Conservation (phyloP, 2,797 vertebrate genomes). For the Cryptoprocta ferox region DNA sequence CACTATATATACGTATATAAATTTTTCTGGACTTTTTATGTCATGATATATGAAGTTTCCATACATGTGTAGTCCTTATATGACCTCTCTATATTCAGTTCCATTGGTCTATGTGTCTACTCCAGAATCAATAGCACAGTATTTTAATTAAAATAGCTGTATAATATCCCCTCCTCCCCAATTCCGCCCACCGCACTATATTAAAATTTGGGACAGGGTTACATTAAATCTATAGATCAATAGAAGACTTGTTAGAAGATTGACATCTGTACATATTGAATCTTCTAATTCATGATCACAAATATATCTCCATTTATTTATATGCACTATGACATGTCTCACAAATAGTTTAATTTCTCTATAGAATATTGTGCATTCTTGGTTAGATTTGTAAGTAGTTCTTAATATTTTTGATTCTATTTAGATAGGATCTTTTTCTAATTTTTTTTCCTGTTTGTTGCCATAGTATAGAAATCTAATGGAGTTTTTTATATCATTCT, state of each 20-base stretch:
- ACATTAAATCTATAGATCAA: neutral
- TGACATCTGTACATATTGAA: neutral
- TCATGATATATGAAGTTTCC: neutral
- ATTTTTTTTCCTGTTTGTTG: neutral
- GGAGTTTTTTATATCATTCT: neutral
- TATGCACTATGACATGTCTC: neutral
- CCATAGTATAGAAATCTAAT: neutral
- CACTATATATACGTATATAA: neutral
- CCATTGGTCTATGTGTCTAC: neutral
- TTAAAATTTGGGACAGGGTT: neutral
- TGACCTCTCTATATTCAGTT: neutral
- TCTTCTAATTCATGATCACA: neutral
- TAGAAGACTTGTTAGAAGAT: neutral
- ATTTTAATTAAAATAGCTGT: neutral
- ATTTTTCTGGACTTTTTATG: neutral
- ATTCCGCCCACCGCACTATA: neutral
- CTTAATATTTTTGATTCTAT: neutral
- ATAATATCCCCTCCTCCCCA: neutral
- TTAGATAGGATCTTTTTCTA: neutral
- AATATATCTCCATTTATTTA: neutral
- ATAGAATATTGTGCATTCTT: neutral
- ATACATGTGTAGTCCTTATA: neutral
- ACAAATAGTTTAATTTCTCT: neutral
- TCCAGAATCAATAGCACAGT: neutral
- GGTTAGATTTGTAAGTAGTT: neutral